Percentiles rank a stretch among this genome's conserved stretches.
Conservation (phyloP, 1,140 invertebrate genomes). For the Drosophila takahashii region DNA sequence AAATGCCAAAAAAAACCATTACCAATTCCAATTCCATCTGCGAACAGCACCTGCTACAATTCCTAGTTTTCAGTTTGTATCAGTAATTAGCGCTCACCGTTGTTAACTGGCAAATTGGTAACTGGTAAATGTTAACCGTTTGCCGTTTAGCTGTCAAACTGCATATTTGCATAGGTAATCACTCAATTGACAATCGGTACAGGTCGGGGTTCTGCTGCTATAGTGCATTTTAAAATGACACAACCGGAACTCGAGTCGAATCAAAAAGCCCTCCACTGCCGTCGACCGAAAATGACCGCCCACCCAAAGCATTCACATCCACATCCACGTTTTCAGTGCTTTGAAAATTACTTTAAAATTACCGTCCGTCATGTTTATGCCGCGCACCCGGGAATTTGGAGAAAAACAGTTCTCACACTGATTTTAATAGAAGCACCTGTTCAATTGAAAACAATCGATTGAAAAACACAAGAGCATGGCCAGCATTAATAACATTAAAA, state of each 20-base stretch:
- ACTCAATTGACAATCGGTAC: conserved; percentile 10
- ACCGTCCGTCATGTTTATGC: conserved; percentile 17
- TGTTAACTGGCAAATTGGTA: not conserved
- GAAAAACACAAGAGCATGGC: conserved; percentile 12
- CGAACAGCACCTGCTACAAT: not conserved
- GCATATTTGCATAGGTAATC: conserved; percentile 45
- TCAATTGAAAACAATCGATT: conserved; percentile 23
- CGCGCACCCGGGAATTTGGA: conserved; percentile 1
- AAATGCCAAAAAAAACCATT: conserved; percentile 1
- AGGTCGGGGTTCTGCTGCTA: no score
- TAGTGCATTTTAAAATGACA: conserved; percentile 29
- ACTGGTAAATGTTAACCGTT: conserved; percentile 3
- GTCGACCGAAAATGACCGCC: no score
- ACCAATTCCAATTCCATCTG: no score
- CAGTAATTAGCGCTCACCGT: conserved; percentile 22
- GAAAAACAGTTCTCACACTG: conserved; percentile 12
- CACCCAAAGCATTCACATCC: not conserved
- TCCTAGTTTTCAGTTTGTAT: no score
- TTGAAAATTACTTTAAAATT: conserved; percentile 4
- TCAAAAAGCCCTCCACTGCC: not conserved
- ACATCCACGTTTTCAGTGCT: conserved; percentile 1
- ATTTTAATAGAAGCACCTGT: conserved; percentile 12
- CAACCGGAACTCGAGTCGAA: conserved; percentile 4
- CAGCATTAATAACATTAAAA: conserved; percentile 11
- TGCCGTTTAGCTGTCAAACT: conserved; percentile 25